Conservation (phyloP, 2,888 invertebrate genomes). For the Nomada ruficornis region DNA sequence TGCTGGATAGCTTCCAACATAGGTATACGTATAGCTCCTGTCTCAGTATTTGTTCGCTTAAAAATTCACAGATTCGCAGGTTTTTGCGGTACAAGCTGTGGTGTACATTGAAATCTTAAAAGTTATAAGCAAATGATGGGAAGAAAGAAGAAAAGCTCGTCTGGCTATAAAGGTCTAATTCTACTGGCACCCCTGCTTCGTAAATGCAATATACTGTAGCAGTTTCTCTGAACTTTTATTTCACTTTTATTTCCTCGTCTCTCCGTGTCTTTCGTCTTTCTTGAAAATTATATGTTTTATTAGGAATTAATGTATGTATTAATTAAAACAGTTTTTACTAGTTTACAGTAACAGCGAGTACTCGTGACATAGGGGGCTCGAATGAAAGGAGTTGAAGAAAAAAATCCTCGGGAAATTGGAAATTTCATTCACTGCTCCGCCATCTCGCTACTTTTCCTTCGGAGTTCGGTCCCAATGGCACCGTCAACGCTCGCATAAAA, state of each 20-base stretch:
- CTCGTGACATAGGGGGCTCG: neutral
- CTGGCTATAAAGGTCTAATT: too few relatives aligned
- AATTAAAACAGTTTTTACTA: too few relatives aligned
- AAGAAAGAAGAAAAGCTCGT: neutral
- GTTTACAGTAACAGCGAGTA: too few relatives aligned
- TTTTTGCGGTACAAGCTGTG: neutral
- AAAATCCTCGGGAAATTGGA: constrained; percentile 46
- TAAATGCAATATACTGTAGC: too few relatives aligned
- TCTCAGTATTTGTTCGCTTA: neutral
- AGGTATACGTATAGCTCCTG: neutral
- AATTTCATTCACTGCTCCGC: constrained; percentile 61
- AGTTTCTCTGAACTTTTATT: too few relatives aligned
- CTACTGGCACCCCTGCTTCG: too few relatives aligned
- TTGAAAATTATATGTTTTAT: too few relatives aligned
- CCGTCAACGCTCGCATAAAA: constrained; percentile 70
- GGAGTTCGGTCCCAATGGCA: constrained; percentile 40
- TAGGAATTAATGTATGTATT: too few relatives aligned
- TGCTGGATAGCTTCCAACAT: constrained; percentile 15
- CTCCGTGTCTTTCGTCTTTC: too few relatives aligned
- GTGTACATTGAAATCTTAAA: neutral
- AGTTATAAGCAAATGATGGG: neutral
- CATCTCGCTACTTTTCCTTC: constrained; percentile 40
- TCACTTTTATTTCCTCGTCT: too few relatives aligned
- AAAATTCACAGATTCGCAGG: constrained; percentile 1
- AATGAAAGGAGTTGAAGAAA: constrained; percentile 10